These are phyloP conservation scores for Drosophila gaucha DNA, from an alignment of 2,888 invertebrate genomes.

Conservation along the genomic window DNA sequence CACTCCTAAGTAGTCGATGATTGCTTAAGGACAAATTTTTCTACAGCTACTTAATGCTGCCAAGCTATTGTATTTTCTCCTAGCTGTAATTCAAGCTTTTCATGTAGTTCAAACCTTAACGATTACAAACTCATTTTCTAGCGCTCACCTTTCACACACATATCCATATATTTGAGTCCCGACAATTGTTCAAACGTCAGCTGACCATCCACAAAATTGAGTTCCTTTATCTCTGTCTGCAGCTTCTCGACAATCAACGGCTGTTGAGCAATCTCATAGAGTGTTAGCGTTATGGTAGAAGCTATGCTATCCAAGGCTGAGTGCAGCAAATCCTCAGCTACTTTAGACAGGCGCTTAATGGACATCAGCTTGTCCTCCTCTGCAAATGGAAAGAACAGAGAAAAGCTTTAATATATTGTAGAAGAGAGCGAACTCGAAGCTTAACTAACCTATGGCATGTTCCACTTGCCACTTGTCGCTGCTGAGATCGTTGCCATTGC, in stretches of 20 bases:
- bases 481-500: conserved; percentile 79
- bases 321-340: conserved; percentile 76
- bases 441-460: conserved; percentile 55
- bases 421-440: fast-evolving
- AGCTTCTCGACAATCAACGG: conserved; percentile 82
- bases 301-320: conserved; percentile 83
- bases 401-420: too few species aligned
- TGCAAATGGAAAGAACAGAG: conserved; percentile 1
- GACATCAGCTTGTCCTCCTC: conserved; percentile 76
- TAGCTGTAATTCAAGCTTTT: neutral
- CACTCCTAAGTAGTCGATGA: too few species aligned
- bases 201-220: conserved; percentile 49
- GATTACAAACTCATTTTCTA: fast-evolving
- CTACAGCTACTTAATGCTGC: neutral
- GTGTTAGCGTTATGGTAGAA: conserved; percentile 82
- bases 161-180: conserved; percentile 84
- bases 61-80: neutral
- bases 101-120: neutral
- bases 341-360: conserved; percentile 77
- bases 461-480: conserved; percentile 79
- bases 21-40: neutral
- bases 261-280: conserved; percentile 84
- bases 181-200: conserved; percentile 83
- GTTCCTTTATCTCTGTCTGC: conserved; percentile 80
- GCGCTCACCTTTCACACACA: conserved; percentile 84